phyloP scores from a whole-genome alignment of 64 coral and sea anemone genomes.

The Porites lutea region DNA sequence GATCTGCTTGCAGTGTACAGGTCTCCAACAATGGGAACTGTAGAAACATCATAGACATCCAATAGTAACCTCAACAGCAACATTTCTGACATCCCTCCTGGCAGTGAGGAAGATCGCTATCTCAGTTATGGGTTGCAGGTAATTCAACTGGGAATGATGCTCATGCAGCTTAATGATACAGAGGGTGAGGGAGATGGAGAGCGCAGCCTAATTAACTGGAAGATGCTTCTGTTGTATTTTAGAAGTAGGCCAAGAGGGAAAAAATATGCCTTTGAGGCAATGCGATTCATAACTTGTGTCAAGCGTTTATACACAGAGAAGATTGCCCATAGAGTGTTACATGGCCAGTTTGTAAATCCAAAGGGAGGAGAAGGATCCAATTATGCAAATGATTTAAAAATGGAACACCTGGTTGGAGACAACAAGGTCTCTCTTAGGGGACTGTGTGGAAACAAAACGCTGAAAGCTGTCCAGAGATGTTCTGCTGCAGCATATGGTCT shows the following conservation, averaged over 20 bases:
- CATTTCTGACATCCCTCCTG: constrained; percentile 27
- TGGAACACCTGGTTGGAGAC: neutral
- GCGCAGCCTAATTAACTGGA: constrained; percentile 32
- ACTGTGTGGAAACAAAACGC: constrained; percentile 63
- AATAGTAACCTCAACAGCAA: constrained; percentile 6
- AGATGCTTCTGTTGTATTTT: constrained; percentile 52
- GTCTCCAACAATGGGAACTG: constrained; percentile 20
- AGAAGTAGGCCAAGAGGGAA: constrained; percentile 28
- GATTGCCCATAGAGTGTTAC: constrained; percentile 27
- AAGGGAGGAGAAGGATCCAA: constrained; percentile 19
- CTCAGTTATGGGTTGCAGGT: constrained; percentile 61
- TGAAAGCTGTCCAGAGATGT: constrained; percentile 56
- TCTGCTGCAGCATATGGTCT: constrained; percentile 54
- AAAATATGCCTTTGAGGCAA: constrained; percentile 13
- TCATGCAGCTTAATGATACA: constrained; percentile 55
- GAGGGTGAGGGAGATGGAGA: constrained; percentile 39
- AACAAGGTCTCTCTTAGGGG: constrained; percentile 51
- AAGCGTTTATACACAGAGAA: constrained; percentile 34
- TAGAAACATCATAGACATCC: constrained; percentile 9
- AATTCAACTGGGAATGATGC: constrained; percentile 19
- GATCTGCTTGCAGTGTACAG: constrained; percentile 8
- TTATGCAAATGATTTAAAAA: neutral
- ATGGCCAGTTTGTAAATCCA: constrained; percentile 8
- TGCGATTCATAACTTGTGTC: too few relatives aligned
- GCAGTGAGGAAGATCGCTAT: constrained; percentile 49